Conservation (phyloP, 1,140 invertebrate species). For the Trichogramma pretiosum region DNA sequence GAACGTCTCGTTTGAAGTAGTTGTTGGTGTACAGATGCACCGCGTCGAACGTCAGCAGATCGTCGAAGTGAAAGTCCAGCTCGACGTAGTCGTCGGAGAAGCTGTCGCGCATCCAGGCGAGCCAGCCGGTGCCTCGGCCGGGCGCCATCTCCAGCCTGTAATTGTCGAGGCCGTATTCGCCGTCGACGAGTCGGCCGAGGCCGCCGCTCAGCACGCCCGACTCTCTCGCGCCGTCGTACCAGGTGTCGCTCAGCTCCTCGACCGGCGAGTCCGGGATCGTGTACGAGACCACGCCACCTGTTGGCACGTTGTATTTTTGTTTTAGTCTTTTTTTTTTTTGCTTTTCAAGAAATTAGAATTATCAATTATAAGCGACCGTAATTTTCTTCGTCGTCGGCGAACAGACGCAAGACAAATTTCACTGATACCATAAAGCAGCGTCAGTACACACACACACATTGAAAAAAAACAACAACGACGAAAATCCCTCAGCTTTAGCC, state of each 20-base stretch:
- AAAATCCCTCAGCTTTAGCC: too few species aligned
- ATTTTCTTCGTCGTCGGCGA: too few species aligned
- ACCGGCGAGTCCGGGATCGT: slow-evolving; percentile 53
- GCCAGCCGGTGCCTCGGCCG: slow-evolving; percentile 65
- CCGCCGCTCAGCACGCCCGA: slow-evolving; percentile 47
- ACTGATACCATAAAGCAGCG: too few species aligned
- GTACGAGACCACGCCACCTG: slow-evolving; percentile 65
- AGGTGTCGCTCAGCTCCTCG: slow-evolving; percentile 56
- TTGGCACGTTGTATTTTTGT: too few species aligned
- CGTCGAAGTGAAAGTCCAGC: slow-evolving; percentile 60
- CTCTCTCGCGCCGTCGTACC: slow-evolving; percentile 60
- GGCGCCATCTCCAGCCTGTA: slow-evolving; percentile 55
- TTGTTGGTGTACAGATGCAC: slow-evolving; percentile 65
- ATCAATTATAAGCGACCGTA: too few species aligned
- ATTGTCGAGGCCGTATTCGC: slow-evolving; percentile 59
- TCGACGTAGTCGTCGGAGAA: slow-evolving; percentile 47
- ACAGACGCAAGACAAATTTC: too few species aligned
- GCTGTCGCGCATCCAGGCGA: slow-evolving; percentile 66
- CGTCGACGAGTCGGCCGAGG: slow-evolving; percentile 64
- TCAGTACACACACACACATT: too few species aligned
- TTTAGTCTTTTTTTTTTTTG: too few species aligned
- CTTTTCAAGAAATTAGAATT: too few species aligned
- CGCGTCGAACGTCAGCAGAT: slow-evolving; percentile 56
- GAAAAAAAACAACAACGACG: too few species aligned
- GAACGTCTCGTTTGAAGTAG: slow-evolving; percentile 57